Conservation (phyloP, 2,797 vertebrate genomes). For the Lemur catta region DNA sequence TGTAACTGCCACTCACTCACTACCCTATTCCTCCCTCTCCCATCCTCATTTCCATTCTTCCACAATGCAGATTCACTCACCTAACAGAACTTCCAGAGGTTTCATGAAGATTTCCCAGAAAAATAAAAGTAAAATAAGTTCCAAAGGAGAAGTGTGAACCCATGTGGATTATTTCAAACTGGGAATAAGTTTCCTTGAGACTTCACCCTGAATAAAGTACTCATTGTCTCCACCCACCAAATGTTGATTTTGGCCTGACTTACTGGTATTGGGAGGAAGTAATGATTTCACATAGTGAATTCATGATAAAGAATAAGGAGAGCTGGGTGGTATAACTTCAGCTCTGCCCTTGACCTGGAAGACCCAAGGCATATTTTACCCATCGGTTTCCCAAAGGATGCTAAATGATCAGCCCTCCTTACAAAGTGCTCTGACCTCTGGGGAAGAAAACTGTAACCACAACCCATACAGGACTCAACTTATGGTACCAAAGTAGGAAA, state of each 20-base stretch:
- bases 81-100: neutral
- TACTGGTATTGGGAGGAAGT: neutral
- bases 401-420: neutral
- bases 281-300: neutral
- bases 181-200: neutral
- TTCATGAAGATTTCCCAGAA: neutral
- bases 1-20: neutral
- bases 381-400: neutral
- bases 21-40: neutral
- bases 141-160: neutral
- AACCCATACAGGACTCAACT: neutral
- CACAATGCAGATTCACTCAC: neutral
- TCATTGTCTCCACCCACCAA: conserved; percentile 22
- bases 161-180: neutral
- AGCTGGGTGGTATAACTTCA: neutral
- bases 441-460: neutral
- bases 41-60: neutral
- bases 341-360: neutral
- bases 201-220: neutral
- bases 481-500: neutral
- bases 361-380: neutral
- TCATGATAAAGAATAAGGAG: conserved; percentile 13
- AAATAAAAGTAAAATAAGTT: neutral
- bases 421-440: neutral
- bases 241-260: conserved; percentile 27